Conservation (phyloP, 2,888 invertebrate species). For the Anoplius nigerrimus region DNA sequence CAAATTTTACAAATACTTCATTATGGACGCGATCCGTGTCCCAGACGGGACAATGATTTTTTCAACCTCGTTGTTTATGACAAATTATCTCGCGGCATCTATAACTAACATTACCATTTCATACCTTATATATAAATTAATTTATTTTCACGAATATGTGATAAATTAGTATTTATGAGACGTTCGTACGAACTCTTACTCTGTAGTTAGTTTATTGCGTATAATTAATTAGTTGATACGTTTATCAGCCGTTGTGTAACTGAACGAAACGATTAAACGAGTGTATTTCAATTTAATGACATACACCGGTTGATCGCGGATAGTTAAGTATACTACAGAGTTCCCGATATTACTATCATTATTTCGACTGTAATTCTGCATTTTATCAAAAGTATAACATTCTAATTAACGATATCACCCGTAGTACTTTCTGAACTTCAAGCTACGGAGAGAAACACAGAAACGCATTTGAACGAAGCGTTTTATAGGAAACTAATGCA, state of each 20-base stretch:
- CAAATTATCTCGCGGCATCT: neutral
- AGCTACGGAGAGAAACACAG: neutral
- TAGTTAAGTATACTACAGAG: neutral
- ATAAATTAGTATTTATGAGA: slow-evolving; percentile 60
- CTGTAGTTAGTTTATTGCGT: slow-evolving; percentile 29
- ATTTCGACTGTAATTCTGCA: neutral
- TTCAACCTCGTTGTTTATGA: neutral
- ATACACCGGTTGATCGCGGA: neutral
- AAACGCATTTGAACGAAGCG: too few species aligned
- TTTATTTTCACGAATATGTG: slow-evolving; percentile 60
- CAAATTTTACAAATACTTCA: slow-evolving; percentile 8
- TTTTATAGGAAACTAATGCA: too few species aligned
- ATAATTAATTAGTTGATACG: slow-evolving; percentile 36
- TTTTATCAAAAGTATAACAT: neutral
- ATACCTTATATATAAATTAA: slow-evolving; percentile 22
- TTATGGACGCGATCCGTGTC: slow-evolving; percentile 17
- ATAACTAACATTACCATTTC: slow-evolving; percentile 10
- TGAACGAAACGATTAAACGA: slow-evolving; percentile 4
- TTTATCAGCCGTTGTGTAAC: slow-evolving; percentile 29
- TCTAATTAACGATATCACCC: neutral
- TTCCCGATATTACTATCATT: neutral
- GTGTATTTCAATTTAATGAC: neutral
- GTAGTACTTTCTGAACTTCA: neutral
- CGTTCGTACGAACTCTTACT: slow-evolving; percentile 10
- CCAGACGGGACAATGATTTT: slow-evolving; percentile 5